These are phyloP conservation scores for Archivesica marissinica DNA, from an alignment of 1,140 invertebrate species.

Conservation along the genomic window DNA sequence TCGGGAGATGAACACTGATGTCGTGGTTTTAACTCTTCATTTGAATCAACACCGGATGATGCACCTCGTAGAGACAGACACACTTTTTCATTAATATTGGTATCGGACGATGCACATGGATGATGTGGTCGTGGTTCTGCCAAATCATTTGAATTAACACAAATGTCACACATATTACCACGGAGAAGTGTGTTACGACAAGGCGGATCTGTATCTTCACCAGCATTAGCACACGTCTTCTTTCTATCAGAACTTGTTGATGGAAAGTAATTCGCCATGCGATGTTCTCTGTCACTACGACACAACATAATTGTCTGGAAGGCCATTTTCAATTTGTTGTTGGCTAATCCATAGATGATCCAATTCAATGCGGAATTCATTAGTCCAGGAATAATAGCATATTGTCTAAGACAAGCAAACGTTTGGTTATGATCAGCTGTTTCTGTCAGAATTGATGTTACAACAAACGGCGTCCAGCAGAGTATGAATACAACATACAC, in stretches of 20 bases:
- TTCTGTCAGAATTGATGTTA: neutral
- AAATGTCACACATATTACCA: too few species aligned
- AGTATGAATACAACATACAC: slow-evolving; percentile 20
- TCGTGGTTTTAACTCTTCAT: too few species aligned
- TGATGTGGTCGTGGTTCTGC: too few species aligned
- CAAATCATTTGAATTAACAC: too few species aligned
- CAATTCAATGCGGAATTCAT: slow-evolving; percentile 48
- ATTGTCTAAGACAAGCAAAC: neutral
- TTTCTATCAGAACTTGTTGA: neutral
- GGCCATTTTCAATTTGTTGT: neutral
- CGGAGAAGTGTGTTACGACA: too few species aligned
- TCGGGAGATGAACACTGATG: too few species aligned
- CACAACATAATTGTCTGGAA: slow-evolving; percentile 14
- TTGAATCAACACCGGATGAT: too few species aligned
- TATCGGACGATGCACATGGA: too few species aligned
- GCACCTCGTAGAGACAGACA: too few species aligned
- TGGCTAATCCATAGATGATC: slow-evolving; percentile 44
- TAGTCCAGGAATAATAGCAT: neutral
- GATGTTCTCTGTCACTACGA: neutral
- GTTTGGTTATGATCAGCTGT: neutral
- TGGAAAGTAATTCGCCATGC: neutral
- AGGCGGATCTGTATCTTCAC: too few species aligned
- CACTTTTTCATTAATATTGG: too few species aligned
- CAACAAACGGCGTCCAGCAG: slow-evolving; percentile 30
- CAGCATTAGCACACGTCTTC: too few species aligned